Base-by-base conservation (phyloP, 2,888 invertebrate genomes). In the Chymomyza procnemis region DNA sequence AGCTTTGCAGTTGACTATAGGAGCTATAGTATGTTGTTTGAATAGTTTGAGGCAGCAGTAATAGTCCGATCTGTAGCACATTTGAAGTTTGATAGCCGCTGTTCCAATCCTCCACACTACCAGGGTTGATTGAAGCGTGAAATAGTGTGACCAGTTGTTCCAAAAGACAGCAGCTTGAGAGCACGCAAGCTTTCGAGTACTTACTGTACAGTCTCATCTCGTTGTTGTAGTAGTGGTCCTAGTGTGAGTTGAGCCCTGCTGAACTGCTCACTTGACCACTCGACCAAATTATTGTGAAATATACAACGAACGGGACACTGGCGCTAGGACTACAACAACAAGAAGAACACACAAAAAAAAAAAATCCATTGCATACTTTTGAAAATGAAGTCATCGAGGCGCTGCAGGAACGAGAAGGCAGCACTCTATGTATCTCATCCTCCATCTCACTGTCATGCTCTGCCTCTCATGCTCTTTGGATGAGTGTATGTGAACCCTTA, bases 341-440 rank as follows among this genome's bases (percentile, higher is more conserved):
- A 58, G 64, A 73, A 67, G 64, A 71, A 67, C 63, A 66, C n/a
- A 65, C 19, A 58, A 59, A 52, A 46, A 41, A 34, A 48, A 71
- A 65, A 75, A 74, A 26, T 1, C 50, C 81, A 79, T 76, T 77
- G 80, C 81, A 80, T 79, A 77, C 82, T 82, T 85, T 80, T 71
- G 80, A 80, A 86, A 88, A 89, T 88, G 82, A 85, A 88, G 88
- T 88, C 86, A 88, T 89, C 82, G 88, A 80, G 74, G 75, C 71
- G 73, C 71, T 78, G 8, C 6, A 54, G 9, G 76, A 76, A 78
- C 76, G 70, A 75, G 65, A 68, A 64, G 55, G 60, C 54, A 34
- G 60, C n/a, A n/a, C 16, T 61, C 62, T 57, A 26, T 18, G 59
- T 64, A 4, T 47, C 4, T 26, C 26, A 26, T 8, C 4, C 26